Evolutionary conservation across 2,888 invertebrate genomes (phyloP).

Genomic region (Agrotis segetum): DNA sequence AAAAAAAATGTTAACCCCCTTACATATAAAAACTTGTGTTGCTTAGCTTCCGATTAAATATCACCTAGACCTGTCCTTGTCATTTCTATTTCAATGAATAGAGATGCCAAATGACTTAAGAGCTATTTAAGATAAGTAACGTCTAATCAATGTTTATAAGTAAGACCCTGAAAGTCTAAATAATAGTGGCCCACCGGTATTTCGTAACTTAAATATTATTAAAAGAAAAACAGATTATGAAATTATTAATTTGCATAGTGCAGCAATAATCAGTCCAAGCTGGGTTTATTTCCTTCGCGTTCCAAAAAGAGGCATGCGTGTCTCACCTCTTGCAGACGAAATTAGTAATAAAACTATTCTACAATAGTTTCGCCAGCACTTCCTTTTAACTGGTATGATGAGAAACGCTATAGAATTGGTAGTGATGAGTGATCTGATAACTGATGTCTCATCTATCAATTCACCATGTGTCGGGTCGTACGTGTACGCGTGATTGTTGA

Average conservation of each 20-base stretch:
- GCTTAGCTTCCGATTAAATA: too few species aligned
- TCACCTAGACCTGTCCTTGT: too few species aligned
- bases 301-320: neutral
- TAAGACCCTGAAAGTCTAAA: too few species aligned
- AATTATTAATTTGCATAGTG: neutral
- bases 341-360: neutral
- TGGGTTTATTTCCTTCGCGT: neutral
- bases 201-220: too few species aligned
- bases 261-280: neutral
- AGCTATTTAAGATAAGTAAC: too few species aligned
- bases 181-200: too few species aligned
- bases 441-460: slow-evolving; percentile 31
- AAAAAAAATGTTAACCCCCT: too few species aligned
- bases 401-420: slow-evolving; percentile 12
- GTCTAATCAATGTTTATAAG: too few species aligned
- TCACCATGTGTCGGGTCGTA: slow-evolving; percentile 17
- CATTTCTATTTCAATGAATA: too few species aligned
- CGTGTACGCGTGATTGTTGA: slow-evolving; percentile 67
- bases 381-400: neutral
- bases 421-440: slow-evolving; percentile 16
- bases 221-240: too few species aligned
- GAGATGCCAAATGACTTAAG: too few species aligned
- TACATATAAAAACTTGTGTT: too few species aligned
- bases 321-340: neutral
- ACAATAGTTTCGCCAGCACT: neutral